A percentile compares a stretch with the other conserved stretches of the same genome.
Evolutionary conservation across 2,113 vertebrate species (phyloP).

Genomic region (Gallinago media): DNA sequence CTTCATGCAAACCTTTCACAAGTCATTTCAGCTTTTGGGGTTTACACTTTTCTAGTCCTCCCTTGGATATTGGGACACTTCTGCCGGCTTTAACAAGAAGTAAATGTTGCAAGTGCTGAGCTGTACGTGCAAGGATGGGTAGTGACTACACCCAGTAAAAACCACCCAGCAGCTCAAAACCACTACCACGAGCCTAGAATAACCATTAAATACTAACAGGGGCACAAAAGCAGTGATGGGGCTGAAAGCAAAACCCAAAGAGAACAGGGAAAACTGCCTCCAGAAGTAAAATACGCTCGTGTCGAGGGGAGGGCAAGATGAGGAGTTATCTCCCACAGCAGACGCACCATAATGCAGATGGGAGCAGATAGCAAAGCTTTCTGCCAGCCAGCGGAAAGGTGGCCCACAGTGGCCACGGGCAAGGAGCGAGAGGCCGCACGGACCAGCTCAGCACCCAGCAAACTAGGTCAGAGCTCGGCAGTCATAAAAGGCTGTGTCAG

Average conservation of each 20-base stretch:
- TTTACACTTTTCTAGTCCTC: background rate
- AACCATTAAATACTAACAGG: background rate
- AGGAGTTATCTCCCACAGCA: background rate
- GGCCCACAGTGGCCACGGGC: rapidly evolving
- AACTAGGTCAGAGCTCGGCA: background rate
- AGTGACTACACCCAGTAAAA: background rate
- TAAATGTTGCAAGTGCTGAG: background rate
- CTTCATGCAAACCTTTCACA: background rate
- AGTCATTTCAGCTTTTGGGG: background rate
- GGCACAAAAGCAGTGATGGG: background rate
- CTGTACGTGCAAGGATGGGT: rapidly evolving
- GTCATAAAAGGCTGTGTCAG: background rate
- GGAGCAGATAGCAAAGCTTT: background rate
- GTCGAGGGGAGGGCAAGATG: background rate
- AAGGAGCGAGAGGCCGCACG: background rate
- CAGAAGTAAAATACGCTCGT: rapidly evolving
- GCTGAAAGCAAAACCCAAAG: background rate
- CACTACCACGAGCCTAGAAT: rapidly evolving
- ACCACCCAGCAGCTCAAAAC: background rate
- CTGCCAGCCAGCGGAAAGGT: rapidly evolving
- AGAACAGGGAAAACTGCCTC: background rate
- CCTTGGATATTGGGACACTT: background rate
- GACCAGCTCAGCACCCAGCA: rapidly evolving
- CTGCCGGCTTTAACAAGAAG: background rate
- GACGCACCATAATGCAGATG: rapidly evolving